Evolutionary conservation across 2,113 vertebrate species (phyloP).

Genomic region (Pseudorectes ferrugineus): DNA sequence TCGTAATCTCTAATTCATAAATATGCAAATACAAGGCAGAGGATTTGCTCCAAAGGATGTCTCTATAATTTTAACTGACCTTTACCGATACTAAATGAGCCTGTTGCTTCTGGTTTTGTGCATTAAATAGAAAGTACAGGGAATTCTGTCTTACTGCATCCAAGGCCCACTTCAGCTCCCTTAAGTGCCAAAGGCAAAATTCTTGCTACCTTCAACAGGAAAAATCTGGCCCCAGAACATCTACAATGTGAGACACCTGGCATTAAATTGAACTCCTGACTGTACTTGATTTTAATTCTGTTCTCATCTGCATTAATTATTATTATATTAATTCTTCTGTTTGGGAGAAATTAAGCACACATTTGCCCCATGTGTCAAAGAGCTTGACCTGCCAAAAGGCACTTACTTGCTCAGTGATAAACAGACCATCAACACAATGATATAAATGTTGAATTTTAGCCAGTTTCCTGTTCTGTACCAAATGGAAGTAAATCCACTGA

Average conservation of each 20-base stretch:
- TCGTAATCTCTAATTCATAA: constrained; percentile 83
- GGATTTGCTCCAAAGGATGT: constrained; percentile 82
- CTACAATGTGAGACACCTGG: constrained; percentile 56
- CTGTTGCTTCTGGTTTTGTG: constrained; percentile 76
- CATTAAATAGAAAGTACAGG: constrained; percentile 60
- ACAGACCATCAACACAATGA: constrained; percentile 74
- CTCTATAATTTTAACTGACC: constrained; percentile 83
- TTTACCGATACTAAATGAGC: constrained; percentile 77
- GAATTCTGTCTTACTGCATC: constrained; percentile 38
- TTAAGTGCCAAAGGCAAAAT: background rate
- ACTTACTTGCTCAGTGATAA: constrained; percentile 72
- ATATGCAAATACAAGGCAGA: constrained; percentile 81
- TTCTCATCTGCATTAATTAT: constrained; percentile 71
- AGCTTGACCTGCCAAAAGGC: constrained; percentile 73
- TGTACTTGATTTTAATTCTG: constrained; percentile 64
- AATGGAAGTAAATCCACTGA: constrained; percentile 80
- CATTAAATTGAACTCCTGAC: constrained; percentile 61
- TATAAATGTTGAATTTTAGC: constrained; percentile 76
- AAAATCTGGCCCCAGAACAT: constrained; percentile 28
- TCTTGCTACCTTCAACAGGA: background rate
- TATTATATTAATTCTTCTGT: constrained; percentile 71
- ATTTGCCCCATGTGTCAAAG: constrained; percentile 67
- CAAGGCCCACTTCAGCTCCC: background rate
- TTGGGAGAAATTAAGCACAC: constrained; percentile 64
- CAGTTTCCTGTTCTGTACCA: constrained; percentile 76